Conservation (phyloP, 2,113 vertebrate species). For the Callithrix jacchus region DNA sequence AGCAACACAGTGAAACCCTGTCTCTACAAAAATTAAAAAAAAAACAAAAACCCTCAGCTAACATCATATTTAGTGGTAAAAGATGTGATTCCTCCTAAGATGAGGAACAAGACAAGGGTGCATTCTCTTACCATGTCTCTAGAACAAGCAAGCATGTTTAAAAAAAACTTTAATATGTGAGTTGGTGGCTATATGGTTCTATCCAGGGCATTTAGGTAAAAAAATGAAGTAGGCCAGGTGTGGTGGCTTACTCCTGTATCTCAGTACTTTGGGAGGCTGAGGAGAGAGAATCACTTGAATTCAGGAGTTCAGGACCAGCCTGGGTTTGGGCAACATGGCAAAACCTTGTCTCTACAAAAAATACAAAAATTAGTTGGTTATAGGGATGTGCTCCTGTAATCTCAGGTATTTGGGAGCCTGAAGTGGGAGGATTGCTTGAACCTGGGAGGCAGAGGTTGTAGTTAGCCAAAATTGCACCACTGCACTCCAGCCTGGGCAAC, state of each 20-base stretch:
- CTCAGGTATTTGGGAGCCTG: not conserved
- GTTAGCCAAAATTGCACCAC: not conserved
- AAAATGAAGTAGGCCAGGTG: not conserved
- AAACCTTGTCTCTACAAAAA: not conserved
- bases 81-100: not conserved
- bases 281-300: not conserved
- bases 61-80: not conserved
- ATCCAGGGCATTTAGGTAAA: not conserved
- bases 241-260: not conserved
- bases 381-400: not conserved
- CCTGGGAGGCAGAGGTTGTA: not conserved
- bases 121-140: not conserved
- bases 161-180: too few species aligned
- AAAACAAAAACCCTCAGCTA: not conserved
- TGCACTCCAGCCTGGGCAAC: not conserved
- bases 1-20: too few species aligned
- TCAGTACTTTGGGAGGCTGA: not conserved
- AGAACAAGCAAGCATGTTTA: too few species aligned
- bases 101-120: not conserved
- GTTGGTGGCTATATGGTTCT: not conserved
- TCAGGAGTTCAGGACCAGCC: not conserved
- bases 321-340: not conserved
- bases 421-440: not conserved
- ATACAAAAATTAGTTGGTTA: not conserved
- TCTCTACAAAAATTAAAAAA: too few species aligned